Evolutionary conservation across 2,113 vertebrate genomes (phyloP).

Genomic region (Numenius arquata): DNA sequence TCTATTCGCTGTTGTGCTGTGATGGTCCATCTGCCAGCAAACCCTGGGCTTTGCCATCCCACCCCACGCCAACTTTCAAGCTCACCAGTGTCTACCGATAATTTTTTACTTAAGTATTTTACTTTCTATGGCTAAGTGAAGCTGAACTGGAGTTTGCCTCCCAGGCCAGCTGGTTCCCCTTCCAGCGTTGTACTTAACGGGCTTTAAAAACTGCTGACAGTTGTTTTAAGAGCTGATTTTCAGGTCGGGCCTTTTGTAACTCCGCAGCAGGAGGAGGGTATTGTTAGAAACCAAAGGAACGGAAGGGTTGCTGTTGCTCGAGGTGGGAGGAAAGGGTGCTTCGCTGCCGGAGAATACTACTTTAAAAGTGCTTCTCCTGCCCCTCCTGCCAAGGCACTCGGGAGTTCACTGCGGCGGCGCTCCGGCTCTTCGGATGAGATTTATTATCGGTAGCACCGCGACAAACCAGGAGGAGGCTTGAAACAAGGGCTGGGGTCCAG

Average conservation of each 20-base stretch:
- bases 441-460: fast-evolving
- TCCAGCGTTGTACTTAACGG: not conserved
- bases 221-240: constrained; percentile 12
- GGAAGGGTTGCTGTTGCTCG: not conserved
- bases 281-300: not conserved
- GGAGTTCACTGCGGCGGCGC: fast-evolving
- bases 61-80: not conserved
- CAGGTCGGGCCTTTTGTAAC: not conserved
- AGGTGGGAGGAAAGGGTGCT: not conserved
- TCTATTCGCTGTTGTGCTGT: not conserved
- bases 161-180: not conserved
- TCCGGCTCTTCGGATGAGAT: not conserved
- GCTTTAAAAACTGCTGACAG: constrained; percentile 2
- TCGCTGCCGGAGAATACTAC: not conserved
- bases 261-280: not conserved
- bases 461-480: not conserved
- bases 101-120: not conserved
- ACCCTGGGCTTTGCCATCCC: not conserved
- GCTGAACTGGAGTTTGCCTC: not conserved
- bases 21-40: not conserved
- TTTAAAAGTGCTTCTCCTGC: not conserved
- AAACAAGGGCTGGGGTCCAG: not conserved
- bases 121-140: not conserved
- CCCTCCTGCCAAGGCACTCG: not conserved
- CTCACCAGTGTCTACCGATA: fast-evolving